Base-by-base conservation (phyloP, 2,113 vertebrate species). In the Malurus alboscapulatus region DNA sequence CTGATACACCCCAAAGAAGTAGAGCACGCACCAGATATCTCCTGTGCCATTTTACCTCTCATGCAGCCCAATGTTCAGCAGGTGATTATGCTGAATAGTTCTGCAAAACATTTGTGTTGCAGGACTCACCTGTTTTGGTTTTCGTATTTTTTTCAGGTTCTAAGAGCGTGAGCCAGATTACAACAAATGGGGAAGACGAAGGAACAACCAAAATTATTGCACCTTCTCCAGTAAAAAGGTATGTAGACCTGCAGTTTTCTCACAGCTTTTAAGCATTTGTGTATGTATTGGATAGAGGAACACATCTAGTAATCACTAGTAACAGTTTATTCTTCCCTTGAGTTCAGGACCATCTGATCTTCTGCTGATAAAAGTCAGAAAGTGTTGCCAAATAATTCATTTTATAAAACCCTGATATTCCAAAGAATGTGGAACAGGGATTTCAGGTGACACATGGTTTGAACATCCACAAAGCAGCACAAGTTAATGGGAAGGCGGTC, bases 181-280 rank as follows among this genome's bases (percentile, higher is more conserved):
- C 96, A 77, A 83, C 90, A 69, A 97, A 96, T 88, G 97, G 92
- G n/a, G 97, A 97, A 94, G 97, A 97, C 78, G 98, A 98, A 97
- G 97, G 95, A 93, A 97, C 96, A 67, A 96, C 97, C 57, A 98
- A 97, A 97, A 97, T 97, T 69, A 97, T 98, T 54, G 97, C 97
- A 68, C 98, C 98, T 71, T 98, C 98, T 14, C 97, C 98, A 67
- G 86, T 98, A 58, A 98, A 98, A 98, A 98, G 98, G 98, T 98
- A 93, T 7, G 65, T 68, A 51, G n/a, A 59, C 6, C 30, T 7
- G 2, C 13, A 86, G 24, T 53, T 82, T n/a, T 12, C 6, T 75
- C 69, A 38, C 50, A 80, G 15, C 4, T 88, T 81, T 57, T 44
- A 57, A 57, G 48, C 59, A 20, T 20, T 2, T 30, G 12, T 51